Percentiles rank a stretch among this genome's conserved stretches.
phyloP scores from a whole-genome alignment of 92 coral and sea anemone genomes.

The Epizoanthus scotinus region DNA sequence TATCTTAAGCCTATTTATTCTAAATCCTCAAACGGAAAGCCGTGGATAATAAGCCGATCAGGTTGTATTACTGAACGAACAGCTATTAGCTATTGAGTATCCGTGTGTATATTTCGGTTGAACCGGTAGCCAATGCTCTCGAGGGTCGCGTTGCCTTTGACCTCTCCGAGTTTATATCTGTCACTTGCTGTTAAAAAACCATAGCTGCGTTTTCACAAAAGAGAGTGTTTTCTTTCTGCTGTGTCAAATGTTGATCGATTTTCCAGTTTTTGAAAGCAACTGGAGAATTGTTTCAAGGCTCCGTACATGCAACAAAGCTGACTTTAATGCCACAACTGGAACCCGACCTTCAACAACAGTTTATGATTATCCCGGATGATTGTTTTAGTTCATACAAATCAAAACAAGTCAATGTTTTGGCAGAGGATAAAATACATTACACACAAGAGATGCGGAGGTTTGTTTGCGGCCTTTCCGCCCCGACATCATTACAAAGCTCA shows the following conservation, averaged over 20 bases:
- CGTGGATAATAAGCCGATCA: slow-evolving; percentile 23
- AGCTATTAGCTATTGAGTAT: neutral
- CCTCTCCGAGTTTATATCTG: neutral
- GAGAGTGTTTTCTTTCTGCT: neutral
- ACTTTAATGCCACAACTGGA: neutral
- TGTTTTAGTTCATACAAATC: slow-evolving; percentile 28
- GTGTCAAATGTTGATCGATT: neutral
- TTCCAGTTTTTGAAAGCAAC: no score
- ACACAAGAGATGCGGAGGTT: slow-evolving; percentile 16
- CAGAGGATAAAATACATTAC: slow-evolving; percentile 26
- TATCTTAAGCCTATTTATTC: no score
- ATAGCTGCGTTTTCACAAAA: neutral
- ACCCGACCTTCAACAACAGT: slow-evolving; percentile 10
- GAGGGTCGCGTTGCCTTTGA: slow-evolving; percentile 8
- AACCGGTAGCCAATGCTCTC: slow-evolving; percentile 19
- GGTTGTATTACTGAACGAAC: slow-evolving; percentile 26
- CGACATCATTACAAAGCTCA: slow-evolving; percentile 10
- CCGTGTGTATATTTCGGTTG: slow-evolving; percentile 21
- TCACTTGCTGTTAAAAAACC: neutral
- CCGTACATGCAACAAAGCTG: neutral
- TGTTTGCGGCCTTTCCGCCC: slow-evolving; percentile 36
- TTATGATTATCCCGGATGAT: neutral
- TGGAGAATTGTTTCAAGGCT: no score
- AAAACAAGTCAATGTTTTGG: slow-evolving; percentile 32
- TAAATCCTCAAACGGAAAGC: slow-evolving; percentile 2